These are phyloP conservation scores for Dioctria rufipes DNA, from an alignment of 2,888 invertebrate species.

Conservation along the genomic window DNA sequence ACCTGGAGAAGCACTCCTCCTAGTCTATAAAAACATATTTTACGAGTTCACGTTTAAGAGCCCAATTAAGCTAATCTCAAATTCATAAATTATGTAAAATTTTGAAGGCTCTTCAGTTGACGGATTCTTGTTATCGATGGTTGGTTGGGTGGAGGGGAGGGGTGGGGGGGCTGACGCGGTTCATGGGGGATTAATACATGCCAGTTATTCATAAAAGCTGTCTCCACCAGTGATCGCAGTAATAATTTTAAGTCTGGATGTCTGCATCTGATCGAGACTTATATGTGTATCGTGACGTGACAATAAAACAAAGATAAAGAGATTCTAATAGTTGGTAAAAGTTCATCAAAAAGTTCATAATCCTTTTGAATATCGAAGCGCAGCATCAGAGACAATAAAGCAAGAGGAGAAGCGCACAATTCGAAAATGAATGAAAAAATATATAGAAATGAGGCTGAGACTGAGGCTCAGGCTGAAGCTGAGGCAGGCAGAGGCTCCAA, in stretches of 20 bases:
- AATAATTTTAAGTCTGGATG: slow-evolving; percentile 31
- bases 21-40: slow-evolving; percentile 45
- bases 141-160: not conserved
- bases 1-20: slow-evolving; percentile 39
- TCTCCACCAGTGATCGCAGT: not conserved
- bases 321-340: slow-evolving; percentile 36
- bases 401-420: not conserved
- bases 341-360: slow-evolving; percentile 43
- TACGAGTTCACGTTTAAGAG: slow-evolving; percentile 51
- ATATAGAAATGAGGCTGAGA: not conserved
- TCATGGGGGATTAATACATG: not conserved
- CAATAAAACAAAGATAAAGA: slow-evolving; percentile 30
- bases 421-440: not conserved
- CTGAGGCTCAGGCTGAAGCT: too few species aligned
- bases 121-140: slow-evolving; percentile 30
- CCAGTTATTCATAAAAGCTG: slow-evolving; percentile 12
- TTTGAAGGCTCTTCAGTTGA: slow-evolving; percentile 33
- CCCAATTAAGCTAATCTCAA: slow-evolving; percentile 51
- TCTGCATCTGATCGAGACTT: not conserved
- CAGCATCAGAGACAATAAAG: not conserved
- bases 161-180: not conserved
- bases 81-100: slow-evolving; percentile 53
- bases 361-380: not conserved
- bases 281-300: not conserved
- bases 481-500: slow-evolving; percentile 1